These are phyloP conservation scores for Clistopyga incitator DNA, from an alignment of 2,888 invertebrate genomes.

Conservation along the genomic window DNA sequence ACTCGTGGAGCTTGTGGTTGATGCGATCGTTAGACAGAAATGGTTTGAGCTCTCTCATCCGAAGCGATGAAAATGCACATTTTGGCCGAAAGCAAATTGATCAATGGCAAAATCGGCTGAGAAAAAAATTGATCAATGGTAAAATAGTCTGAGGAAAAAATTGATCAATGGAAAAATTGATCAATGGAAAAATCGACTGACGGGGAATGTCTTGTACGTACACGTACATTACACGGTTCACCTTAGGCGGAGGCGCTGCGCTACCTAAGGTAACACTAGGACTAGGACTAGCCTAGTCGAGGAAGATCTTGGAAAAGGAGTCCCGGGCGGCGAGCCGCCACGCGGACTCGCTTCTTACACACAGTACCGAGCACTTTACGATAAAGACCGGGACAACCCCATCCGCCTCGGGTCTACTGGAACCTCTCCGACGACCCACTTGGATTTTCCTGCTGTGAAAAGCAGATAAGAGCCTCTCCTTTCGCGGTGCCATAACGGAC, in stretches of 20 bases:
- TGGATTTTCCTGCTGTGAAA: conserved; percentile 47
- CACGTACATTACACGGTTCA: neutral
- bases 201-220: no score
- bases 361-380: conserved; percentile 53
- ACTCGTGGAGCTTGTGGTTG: neutral
- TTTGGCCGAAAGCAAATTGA: no score
- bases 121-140: no score
- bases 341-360: conserved; percentile 17
- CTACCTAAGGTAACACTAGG: conserved; percentile 2
- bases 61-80: no score
- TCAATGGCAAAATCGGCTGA: no score
- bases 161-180: no score
- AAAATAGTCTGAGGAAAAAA: no score
- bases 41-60: conserved; percentile 1
- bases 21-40: conserved; percentile 14
- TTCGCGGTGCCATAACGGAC: conserved; percentile 39
- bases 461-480: conserved; percentile 55
- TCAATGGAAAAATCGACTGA: no score
- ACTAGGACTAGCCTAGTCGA: conserved; percentile 25
- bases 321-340: conserved; percentile 36
- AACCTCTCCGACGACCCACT: conserved; percentile 35
- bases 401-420: conserved; percentile 10
- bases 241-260: neutral
- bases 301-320: conserved; percentile 38
- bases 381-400: conserved; percentile 55